Conservation (phyloP, 2,888 invertebrate genomes). For the Aleiodes testaceus region DNA sequence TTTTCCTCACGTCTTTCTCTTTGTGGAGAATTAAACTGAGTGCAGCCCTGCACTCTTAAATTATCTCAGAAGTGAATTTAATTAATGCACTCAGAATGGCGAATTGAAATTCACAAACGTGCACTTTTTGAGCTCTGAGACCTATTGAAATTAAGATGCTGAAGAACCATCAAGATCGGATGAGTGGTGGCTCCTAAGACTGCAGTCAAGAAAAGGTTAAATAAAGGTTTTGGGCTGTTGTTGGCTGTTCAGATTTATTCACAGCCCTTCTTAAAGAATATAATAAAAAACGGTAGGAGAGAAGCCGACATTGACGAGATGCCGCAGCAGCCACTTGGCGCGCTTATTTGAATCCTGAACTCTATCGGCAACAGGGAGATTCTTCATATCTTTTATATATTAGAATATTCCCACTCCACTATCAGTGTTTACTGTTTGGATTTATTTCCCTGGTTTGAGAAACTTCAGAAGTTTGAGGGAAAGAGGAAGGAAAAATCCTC, state of each 20-base stretch:
- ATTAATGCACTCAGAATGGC: background rate
- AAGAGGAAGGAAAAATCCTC: constrained; percentile 3
- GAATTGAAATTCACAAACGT: background rate
- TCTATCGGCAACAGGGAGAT: constrained; percentile 52
- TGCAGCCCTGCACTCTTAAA: constrained; percentile 18
- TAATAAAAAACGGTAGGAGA: constrained; percentile 43
- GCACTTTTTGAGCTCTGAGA: background rate
- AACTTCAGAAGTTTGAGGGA: constrained; percentile 21
- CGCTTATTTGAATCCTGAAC: constrained; percentile 67
- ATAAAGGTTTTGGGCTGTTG: constrained; percentile 67
- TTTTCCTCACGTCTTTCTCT: background rate
- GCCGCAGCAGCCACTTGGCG: constrained; percentile 2
- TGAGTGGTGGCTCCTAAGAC: constrained; percentile 61
- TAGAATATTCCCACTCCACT: constrained; percentile 63
- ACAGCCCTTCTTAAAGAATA: constrained; percentile 48
- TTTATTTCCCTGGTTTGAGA: constrained; percentile 57
- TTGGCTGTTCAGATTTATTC: constrained; percentile 72
- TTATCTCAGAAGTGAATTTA: constrained; percentile 9
- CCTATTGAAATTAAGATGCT: constrained; percentile 19
- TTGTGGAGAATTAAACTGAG: background rate
- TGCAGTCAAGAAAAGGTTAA: constrained; percentile 68
- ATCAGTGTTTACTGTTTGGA: constrained; percentile 67
- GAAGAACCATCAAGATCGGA: constrained; percentile 37
- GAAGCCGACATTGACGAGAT: constrained; percentile 42
- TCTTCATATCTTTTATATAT: constrained; percentile 71